These are phyloP conservation scores for Ailuropoda melanoleuca DNA, from an alignment of 2,113 vertebrate genomes.

Conservation along the genomic window DNA sequence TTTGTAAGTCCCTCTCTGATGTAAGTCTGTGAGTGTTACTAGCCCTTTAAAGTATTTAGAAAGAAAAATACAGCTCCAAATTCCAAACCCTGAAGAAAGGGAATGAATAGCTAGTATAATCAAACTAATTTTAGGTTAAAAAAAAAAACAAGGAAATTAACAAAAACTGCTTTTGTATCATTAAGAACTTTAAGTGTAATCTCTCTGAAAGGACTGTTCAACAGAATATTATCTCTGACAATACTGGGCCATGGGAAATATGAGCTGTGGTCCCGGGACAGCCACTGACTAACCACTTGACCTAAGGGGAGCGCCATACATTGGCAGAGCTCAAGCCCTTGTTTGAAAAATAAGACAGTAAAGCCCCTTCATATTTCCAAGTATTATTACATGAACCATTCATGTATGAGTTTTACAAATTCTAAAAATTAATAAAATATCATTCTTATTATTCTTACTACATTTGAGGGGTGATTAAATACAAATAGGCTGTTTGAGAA, in stretches of 20 bases:
- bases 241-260: background rate
- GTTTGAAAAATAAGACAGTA: background rate
- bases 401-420: background rate
- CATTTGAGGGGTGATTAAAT: background rate
- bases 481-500: background rate
- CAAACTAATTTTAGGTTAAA: background rate
- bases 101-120: background rate
- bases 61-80: background rate
- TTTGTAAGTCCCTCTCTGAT: background rate
- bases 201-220: background rate
- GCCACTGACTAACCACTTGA: background rate
- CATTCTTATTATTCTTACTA: background rate
- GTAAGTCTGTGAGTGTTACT: background rate
- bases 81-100: background rate
- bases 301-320: background rate
- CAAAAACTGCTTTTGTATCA: background rate
- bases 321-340: background rate
- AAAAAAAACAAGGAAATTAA: background rate
- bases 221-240: background rate
- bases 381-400: background rate
- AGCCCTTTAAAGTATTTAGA: background rate
- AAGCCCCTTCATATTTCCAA: background rate
- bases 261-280: background rate
- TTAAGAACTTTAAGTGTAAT: background rate
- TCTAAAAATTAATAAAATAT: conserved; percentile 18